These are phyloP conservation scores for Eriosoma lanigerum DNA, from an alignment of 1,140 invertebrate species.

Conservation along the genomic window DNA sequence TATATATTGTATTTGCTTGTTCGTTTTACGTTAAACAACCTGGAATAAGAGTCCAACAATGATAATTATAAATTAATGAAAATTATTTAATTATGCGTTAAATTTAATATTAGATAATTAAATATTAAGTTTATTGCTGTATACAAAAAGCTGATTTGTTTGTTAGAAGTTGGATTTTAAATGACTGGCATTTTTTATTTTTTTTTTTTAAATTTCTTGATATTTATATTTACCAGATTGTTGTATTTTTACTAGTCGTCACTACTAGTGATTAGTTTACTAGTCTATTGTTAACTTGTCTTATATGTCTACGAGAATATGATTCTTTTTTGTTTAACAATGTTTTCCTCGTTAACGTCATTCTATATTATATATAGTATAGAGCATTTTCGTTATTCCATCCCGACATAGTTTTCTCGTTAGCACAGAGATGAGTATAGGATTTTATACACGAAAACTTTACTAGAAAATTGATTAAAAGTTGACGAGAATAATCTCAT, in stretches of 20 bases:
- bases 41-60: background rate
- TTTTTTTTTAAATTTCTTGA: too few relatives aligned
- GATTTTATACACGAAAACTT: background rate
- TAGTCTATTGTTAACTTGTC: too few relatives aligned
- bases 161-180: background rate
- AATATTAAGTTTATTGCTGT: too few relatives aligned
- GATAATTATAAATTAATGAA: background rate
- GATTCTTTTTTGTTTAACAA: background rate
- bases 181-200: too few relatives aligned
- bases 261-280: background rate
- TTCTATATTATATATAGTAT: background rate
- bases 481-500: background rate
- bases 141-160: too few relatives aligned
- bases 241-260: background rate
- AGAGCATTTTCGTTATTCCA: background rate
- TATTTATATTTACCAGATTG: slow-evolving; percentile 12
- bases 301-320: too few relatives aligned
- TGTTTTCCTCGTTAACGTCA: slow-evolving; percentile 44
- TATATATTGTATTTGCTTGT: background rate
- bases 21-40: background rate
- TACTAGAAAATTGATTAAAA: slow-evolving; percentile 8
- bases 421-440: background rate
- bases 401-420: slow-evolving; percentile 30
- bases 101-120: background rate
- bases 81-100: background rate